A percentile compares a stretch with the other conserved stretches of the same genome.
Conservation (phyloP, 1,140 invertebrate genomes). For the Monochamus saltuarius region DNA sequence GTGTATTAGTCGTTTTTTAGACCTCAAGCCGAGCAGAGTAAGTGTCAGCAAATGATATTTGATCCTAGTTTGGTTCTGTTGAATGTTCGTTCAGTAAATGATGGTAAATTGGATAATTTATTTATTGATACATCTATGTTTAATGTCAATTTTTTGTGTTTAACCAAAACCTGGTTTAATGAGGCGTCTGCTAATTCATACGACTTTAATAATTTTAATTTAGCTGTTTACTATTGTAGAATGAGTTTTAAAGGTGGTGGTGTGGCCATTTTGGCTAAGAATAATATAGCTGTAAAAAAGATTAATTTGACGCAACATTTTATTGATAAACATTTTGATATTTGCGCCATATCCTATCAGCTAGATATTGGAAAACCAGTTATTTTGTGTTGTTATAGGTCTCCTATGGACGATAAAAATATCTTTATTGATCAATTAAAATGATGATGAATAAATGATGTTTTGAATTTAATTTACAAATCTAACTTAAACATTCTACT, state of each 20-base stretch:
- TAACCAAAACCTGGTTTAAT: slow-evolving; percentile 2
- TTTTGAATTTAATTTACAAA: neutral
- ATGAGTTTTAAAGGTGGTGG: neutral
- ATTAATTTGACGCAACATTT: neutral
- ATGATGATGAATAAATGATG: no score
- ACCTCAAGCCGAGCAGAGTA: neutral
- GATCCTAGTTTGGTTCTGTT: neutral
- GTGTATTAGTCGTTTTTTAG: slow-evolving; percentile 5
- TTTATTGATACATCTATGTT: neutral
- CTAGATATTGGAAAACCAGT: neutral
- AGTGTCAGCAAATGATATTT: slow-evolving; percentile 1
- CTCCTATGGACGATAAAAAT: neutral
- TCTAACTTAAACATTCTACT: neutral
- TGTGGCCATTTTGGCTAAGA: neutral
- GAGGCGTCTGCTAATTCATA: neutral
- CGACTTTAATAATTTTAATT: neutral
- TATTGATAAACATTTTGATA: slow-evolving; percentile 7
- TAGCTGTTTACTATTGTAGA: neutral
- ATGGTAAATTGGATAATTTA: neutral
- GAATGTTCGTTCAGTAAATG: neutral
- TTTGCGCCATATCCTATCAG: neutral
- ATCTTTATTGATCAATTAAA: slow-evolving; percentile 1
- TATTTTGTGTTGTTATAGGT: neutral
- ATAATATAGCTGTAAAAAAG: neutral
- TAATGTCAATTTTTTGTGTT: neutral